Evolutionary conservation across 2,797 vertebrate species (phyloP).

Genomic region (Bovichtus diacanthus): DNA sequence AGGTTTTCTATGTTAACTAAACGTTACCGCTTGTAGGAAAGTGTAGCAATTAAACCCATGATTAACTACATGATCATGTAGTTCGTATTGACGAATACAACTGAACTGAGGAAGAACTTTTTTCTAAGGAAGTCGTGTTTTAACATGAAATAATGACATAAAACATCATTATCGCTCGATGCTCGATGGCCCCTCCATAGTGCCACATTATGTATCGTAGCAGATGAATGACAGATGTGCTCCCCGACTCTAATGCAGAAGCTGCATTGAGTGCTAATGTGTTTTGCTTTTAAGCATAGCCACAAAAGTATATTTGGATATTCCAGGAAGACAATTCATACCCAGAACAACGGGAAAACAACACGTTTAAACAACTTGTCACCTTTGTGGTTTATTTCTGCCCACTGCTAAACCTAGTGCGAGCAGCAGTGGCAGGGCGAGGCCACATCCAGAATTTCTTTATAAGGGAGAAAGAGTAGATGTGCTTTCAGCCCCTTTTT

Average conservation of each 20-base stretch:
- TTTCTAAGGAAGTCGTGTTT: background rate
- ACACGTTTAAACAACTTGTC: background rate
- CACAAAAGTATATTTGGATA: constrained; percentile 18
- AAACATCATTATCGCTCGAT: constrained; percentile 1
- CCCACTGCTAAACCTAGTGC: no score
- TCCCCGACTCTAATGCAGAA: constrained; percentile 40
- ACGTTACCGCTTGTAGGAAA: background rate
- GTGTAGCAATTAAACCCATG: background rate
- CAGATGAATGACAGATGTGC: constrained; percentile 52
- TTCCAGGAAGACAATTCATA: background rate
- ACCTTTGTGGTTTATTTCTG: background rate
- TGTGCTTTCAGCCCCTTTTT: no score
- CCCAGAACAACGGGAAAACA: background rate
- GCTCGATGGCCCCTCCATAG: constrained; percentile 21
- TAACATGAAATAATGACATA: constrained; percentile 21
- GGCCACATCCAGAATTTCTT: no score
- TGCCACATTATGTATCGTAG: constrained; percentile 28
- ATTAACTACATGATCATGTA: background rate
- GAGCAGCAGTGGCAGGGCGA: no score
- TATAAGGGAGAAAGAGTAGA: no score
- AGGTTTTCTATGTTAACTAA: background rate
- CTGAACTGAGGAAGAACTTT: background rate
- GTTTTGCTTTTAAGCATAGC: constrained; percentile 33
- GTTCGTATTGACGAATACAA: background rate
- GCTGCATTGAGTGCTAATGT: constrained; percentile 14